Percentiles rank a stretch among this genome's conserved stretches.
phyloP scores from a whole-genome alignment of 2,888 invertebrate genomes.

The Hemaris fuciformis region DNA sequence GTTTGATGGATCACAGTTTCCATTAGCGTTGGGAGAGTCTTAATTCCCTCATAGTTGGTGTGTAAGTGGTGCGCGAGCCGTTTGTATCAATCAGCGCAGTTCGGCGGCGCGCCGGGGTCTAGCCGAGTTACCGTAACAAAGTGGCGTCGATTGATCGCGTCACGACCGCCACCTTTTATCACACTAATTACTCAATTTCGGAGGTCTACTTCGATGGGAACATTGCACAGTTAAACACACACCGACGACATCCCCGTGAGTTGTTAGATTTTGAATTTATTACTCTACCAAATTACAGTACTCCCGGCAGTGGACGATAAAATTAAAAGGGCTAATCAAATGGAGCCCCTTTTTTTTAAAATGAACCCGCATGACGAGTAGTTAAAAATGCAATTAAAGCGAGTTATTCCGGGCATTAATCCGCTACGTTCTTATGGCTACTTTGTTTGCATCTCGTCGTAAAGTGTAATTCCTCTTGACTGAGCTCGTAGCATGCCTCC shows the following conservation, averaged over 20 bases:
- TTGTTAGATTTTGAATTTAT: not conserved
- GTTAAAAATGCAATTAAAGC: conserved; percentile 60
- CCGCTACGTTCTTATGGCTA: conserved; percentile 45
- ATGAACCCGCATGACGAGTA: conserved; percentile 52
- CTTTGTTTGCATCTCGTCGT: conserved; percentile 64
- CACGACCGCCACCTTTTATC: conserved; percentile 63
- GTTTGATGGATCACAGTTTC: conserved; percentile 68
- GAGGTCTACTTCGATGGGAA: conserved; percentile 37
- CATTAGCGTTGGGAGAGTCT: conserved; percentile 67
- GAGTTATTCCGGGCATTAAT: conserved; percentile 52
- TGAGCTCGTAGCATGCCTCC: conserved; percentile 50
- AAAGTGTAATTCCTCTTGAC: conserved; percentile 59
- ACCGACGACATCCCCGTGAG: not conserved
- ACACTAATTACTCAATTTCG: conserved; percentile 47
- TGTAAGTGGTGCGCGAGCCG: conserved; percentile 61
- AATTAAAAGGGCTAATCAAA: conserved; percentile 44
- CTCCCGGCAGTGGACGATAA: conserved; percentile 14
- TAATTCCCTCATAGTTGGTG: conserved; percentile 60
- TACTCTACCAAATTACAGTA: not conserved
- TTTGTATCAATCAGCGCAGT: conserved; percentile 62
- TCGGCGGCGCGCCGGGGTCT: conserved; percentile 39
- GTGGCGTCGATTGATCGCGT: conserved; percentile 69
- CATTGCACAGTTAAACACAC: conserved; percentile 26
- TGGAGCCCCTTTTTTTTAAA: conserved; percentile 38
- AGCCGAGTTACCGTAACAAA: conserved; percentile 59